Conservation (phyloP, 1,140 invertebrate species). For the Diploscapter pachys region DNA sequence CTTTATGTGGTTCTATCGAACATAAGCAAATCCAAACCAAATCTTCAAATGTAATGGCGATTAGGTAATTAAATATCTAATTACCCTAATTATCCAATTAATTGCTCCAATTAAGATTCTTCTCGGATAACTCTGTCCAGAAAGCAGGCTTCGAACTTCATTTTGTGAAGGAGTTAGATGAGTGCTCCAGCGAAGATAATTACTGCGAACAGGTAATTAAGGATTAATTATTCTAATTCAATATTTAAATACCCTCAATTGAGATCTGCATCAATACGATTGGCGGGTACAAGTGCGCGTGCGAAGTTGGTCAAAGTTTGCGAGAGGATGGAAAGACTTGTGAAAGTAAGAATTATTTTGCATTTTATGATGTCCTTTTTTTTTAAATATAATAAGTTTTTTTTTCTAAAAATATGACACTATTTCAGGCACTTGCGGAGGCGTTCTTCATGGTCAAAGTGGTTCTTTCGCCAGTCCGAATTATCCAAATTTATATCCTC, state of each 20-base stretch:
- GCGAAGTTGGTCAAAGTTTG: constrained; percentile 87
- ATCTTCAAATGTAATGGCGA: constrained; percentile 6
- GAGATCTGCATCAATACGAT: constrained; percentile 85
- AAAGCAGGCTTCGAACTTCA: constrained; percentile 90
- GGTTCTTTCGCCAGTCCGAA: constrained; percentile 91
- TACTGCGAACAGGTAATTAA: constrained; percentile 77
- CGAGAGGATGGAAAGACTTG: constrained; percentile 94
- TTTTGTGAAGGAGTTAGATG: constrained; percentile 88
- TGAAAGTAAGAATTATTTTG: constrained; percentile 68
- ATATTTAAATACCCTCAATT: too few species aligned
- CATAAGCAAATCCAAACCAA: constrained; percentile 16
- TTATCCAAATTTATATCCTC: constrained; percentile 88
- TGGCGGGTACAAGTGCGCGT: constrained; percentile 87
- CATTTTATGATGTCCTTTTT: too few species aligned
- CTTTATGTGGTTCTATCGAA: constrained; percentile 78
- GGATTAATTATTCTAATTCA: too few species aligned
- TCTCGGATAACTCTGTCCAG: constrained; percentile 94
- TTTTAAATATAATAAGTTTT: too few species aligned
- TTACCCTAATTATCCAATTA: too few species aligned
- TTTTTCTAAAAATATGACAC: not conserved
- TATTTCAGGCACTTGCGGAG: constrained; percentile 85
- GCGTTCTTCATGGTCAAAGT: constrained; percentile 77
- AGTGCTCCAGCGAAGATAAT: constrained; percentile 80
- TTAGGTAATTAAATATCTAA: not conserved
- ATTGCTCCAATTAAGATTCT: constrained; percentile 75